A percentile compares a stretch with the other conserved stretches of the same genome.
phyloP scores from a whole-genome alignment of 1,140 invertebrate genomes.

The Leptopilina clavipes region DNA sequence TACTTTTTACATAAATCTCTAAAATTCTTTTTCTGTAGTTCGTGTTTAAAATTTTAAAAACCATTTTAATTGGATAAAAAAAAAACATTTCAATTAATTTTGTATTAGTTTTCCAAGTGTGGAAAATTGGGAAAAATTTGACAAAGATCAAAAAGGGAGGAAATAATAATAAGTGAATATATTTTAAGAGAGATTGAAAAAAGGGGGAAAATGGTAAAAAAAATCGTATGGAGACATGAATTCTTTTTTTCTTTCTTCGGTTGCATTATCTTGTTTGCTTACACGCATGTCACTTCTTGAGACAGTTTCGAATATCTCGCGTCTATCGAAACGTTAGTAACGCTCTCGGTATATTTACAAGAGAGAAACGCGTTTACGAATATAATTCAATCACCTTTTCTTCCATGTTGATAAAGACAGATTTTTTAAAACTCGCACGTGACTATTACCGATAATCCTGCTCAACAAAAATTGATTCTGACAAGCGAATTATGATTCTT shows the following conservation, averaged over 20 bases:
- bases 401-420: background rate
- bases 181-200: too few species aligned
- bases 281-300: conserved; percentile 32
- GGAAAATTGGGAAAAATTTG: too few species aligned
- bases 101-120: too few species aligned
- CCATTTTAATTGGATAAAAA: too few species aligned
- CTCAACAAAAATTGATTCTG: background rate
- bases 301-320: background rate
- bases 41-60: too few species aligned
- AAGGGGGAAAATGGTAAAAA: too few species aligned
- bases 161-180: too few species aligned
- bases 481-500: too few species aligned
- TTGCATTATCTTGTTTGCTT: conserved; percentile 7
- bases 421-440: background rate
- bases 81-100: too few species aligned
- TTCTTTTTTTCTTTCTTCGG: background rate
- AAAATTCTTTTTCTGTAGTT: background rate
- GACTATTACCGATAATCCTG: background rate
- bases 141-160: too few species aligned
- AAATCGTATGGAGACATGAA: background rate
- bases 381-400: background rate
- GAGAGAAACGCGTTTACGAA: background rate
- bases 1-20: too few species aligned
- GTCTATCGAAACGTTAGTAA: conserved; percentile 23
- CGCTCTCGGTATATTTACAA: background rate